A percentile compares a stretch with the other conserved stretches of the same genome.
Evolutionary conservation across 2,888 invertebrate genomes (phyloP).

Genomic region (Catocala sponsa): DNA sequence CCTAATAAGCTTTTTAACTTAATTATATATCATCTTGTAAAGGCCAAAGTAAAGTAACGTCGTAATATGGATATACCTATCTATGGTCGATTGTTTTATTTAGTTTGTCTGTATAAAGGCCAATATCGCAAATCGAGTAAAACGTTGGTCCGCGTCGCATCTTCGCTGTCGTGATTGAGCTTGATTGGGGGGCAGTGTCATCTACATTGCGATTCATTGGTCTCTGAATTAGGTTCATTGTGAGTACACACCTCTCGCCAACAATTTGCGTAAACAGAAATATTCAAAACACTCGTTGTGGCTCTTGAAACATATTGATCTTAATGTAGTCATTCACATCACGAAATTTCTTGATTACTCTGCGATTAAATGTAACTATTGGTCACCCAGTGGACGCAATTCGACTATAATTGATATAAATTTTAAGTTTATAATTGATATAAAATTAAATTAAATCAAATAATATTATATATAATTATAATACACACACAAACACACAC

Average conservation of each 20-base stretch:
- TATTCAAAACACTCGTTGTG: neutral
- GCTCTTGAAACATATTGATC: too few relatives aligned
- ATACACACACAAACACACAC: too few relatives aligned
- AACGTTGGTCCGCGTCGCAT: conserved; percentile 47
- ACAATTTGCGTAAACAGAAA: neutral
- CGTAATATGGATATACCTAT: neutral
- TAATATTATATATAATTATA: too few relatives aligned
- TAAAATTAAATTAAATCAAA: too few relatives aligned
- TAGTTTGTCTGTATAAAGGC: conserved; percentile 20
- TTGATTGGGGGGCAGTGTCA: conserved; percentile 64
- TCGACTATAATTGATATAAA: too few relatives aligned
- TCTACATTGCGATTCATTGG: conserved; percentile 59
- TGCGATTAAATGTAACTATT: too few relatives aligned
- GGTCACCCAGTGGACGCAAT: too few relatives aligned
- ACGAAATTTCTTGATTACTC: too few relatives aligned
- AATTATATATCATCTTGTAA: neutral
- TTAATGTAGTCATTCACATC: too few relatives aligned
- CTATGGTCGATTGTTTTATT: neutral
- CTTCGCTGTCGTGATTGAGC: conserved; percentile 60
- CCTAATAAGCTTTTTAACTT: neutral
- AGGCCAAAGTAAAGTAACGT: neutral
- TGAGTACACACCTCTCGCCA: conserved; percentile 51
- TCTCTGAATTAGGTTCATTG: conserved; percentile 44
- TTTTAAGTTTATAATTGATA: too few relatives aligned
- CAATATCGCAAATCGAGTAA: conserved; percentile 41